Percentiles rank a stretch among this genome's conserved stretches.
Evolutionary conservation across 92 coral and sea anemone genomes (phyloP).

Genomic region (Porites cylindrica): DNA sequence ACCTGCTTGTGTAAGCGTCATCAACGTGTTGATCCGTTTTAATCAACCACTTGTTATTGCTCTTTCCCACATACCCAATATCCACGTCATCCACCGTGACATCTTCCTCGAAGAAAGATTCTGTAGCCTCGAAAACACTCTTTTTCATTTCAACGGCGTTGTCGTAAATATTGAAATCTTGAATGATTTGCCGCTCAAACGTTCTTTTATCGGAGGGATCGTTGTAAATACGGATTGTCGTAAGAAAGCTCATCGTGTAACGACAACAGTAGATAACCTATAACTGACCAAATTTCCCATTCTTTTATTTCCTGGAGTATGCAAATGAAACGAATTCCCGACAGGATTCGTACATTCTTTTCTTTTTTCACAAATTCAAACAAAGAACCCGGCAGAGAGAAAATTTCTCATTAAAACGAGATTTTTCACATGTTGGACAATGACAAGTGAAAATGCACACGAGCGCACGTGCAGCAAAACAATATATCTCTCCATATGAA

Average conservation of each 20-base stretch:
- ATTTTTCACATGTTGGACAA: not conserved
- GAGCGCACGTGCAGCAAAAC: not conserved
- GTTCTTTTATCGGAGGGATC: no score
- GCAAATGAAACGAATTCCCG: not conserved
- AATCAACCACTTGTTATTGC: not conserved
- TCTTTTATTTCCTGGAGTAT: not conserved
- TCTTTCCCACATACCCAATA: slow-evolving; percentile 1
- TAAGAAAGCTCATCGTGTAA: no score
- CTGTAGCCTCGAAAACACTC: not conserved
- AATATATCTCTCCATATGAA: no score
- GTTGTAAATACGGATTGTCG: no score
- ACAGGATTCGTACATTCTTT: slow-evolving; percentile 1
- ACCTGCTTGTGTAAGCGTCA: not conserved
- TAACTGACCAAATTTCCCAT: no score
- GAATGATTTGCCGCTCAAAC: no score
- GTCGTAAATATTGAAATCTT: not conserved
- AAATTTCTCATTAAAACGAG: not conserved
- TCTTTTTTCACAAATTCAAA: not conserved
- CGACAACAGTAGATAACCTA: no score
- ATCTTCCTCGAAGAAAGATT: not conserved
- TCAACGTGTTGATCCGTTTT: not conserved
- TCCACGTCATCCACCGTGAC: not conserved
- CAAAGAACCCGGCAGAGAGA: no score
- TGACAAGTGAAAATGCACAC: not conserved
- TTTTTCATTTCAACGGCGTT: not conserved